Conservation (phyloP, 2,797 vertebrate genomes). For the Rhadinocentrus ornatus region DNA sequence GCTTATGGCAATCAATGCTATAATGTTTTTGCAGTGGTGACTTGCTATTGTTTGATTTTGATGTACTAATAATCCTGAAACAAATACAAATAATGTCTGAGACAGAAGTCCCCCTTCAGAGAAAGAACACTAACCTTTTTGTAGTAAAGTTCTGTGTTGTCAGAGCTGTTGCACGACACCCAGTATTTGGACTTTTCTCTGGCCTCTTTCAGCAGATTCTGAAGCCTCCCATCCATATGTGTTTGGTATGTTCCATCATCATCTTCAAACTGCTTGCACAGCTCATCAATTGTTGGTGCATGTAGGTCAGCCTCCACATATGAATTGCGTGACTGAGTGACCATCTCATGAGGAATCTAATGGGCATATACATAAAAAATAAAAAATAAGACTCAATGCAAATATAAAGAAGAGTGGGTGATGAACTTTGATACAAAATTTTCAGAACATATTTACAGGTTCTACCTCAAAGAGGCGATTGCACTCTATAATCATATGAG, state of each 20-base stretch:
- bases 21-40: not conserved
- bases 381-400: constrained; percentile 29
- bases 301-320: constrained; percentile 93
- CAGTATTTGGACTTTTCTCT: constrained; percentile 96
- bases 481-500: constrained; percentile 98
- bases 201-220: constrained; percentile 91
- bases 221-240: constrained; percentile 88
- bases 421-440: constrained; percentile 37
- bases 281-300: constrained; percentile 88
- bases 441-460: constrained; percentile 27
- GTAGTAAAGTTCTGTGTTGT: constrained; percentile 92
- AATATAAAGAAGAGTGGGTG: constrained; percentile 15
- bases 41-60: not conserved
- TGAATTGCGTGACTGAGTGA: constrained; percentile 92
- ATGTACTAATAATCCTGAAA: not conserved
- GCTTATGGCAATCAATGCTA: not conserved
- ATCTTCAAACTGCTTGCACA: constrained; percentile 90
- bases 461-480: constrained; percentile 94
- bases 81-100: not conserved
- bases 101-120: not conserved
- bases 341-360: constrained; percentile 95
- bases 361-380: constrained; percentile 17
- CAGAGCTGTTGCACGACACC: constrained; percentile 88
- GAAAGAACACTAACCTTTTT: constrained; percentile 88
- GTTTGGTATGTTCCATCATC: constrained; percentile 87